Percentiles rank a stretch among this genome's conserved stretches.
Conservation (phyloP, 2,113 vertebrate species). For the Malurus elegans region DNA sequence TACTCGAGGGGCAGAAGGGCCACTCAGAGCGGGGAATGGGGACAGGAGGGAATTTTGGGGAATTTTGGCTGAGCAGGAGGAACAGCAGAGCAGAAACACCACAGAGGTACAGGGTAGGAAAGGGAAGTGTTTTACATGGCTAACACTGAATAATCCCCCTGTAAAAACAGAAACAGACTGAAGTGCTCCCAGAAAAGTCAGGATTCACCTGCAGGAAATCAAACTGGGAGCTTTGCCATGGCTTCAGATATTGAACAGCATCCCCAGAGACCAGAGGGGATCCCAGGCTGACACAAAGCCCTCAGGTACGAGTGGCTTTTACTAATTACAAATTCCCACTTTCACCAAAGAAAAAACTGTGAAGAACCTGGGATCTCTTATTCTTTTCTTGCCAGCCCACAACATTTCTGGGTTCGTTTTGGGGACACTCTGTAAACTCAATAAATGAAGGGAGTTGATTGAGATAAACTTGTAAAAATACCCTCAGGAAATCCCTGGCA, state of each 20-base stretch:
- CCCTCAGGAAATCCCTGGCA: background rate
- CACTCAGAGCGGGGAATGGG: background rate
- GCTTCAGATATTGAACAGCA: background rate
- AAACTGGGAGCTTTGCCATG: background rate
- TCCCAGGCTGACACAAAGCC: background rate
- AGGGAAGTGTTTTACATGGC: background rate
- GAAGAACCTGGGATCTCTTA: background rate
- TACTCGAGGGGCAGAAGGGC: background rate
- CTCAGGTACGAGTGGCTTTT: accelerated
- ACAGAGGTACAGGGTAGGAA: background rate
- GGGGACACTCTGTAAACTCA: slow-evolving; percentile 40
- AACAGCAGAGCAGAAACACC: background rate
- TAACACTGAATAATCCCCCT: background rate
- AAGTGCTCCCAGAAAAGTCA: background rate
- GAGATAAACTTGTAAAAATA: background rate
- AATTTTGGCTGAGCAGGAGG: background rate
- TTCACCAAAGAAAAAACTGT: background rate
- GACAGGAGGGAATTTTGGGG: background rate
- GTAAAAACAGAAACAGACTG: background rate
- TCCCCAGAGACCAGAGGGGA: background rate
- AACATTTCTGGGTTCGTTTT: slow-evolving; percentile 48
- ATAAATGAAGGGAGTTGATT: background rate
- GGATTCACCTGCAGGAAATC: background rate
- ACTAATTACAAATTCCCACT: background rate
- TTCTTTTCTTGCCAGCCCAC: slow-evolving; percentile 35